Conservation (phyloP, 2,888 invertebrate genomes). For the Heteromurus nitidus region DNA sequence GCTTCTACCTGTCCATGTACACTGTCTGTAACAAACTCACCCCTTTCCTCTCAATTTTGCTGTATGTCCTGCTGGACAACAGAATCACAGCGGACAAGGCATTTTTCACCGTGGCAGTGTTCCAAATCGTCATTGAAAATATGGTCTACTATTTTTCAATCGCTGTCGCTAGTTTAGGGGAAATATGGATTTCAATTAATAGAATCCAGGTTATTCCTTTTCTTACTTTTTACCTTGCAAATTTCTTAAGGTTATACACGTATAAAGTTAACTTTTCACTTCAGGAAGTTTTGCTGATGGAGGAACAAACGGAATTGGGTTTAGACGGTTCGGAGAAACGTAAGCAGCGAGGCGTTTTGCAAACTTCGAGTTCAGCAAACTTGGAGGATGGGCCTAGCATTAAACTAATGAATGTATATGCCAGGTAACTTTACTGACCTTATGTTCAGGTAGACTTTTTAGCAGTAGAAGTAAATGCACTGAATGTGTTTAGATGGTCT, state of each 20-base stretch:
- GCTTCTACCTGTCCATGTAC: conserved; percentile 82
- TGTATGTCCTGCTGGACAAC: conserved; percentile 68
- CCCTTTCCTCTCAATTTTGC: conserved; percentile 68
- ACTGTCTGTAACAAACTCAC: conserved; percentile 79
- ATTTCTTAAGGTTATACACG: too few species aligned
- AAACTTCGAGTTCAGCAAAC: too few species aligned
- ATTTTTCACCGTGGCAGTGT: conserved; percentile 64
- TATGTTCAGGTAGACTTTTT: too few species aligned
- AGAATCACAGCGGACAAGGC: conserved; percentile 81
- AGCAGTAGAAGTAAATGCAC: too few species aligned
- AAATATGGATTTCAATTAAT: conserved; percentile 39
- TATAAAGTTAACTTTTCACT: too few species aligned
- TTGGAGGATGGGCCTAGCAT: not conserved
- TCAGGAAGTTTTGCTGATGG: conserved; percentile 54
- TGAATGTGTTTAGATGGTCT: conserved; percentile 64
- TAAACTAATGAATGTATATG: conserved; percentile 22
- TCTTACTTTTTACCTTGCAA: too few species aligned
- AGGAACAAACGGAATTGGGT: too few species aligned
- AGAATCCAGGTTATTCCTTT: conserved; percentile 62
- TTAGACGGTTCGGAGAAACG: too few species aligned
- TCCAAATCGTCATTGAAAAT: conserved; percentile 49
- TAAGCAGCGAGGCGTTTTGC: too few species aligned
- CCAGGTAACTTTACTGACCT: conserved; percentile 22
- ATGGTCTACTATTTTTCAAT: conserved; percentile 62
- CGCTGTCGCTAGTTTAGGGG: conserved; percentile 55